Base-by-base conservation (phyloP, 2,797 vertebrate genomes). In the Gymnoscopelus microlampas region DNA sequence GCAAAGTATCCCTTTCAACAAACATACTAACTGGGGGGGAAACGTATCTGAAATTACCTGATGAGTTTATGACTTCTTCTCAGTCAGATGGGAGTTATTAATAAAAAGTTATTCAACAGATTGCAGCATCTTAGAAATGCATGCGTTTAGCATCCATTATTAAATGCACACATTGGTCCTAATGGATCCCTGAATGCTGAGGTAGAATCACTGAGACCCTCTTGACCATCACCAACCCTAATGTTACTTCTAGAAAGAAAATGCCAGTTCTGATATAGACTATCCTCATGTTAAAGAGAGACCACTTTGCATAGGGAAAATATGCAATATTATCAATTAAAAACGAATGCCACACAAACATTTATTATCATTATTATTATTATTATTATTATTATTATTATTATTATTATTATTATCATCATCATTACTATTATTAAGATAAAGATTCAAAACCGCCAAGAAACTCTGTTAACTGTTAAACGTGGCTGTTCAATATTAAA, bases 381-480 rank as follows among this genome's bases (percentile, higher is more conserved):
- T 24, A 29, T 15, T 63, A 3, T 2, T 2, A 48, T 14, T 1
- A 26, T n/a, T n/a, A n/a, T n/a, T n/a, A n/a, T n/a, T n/a, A n/a
- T n/a, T n/a, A n/a, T n/a, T n/a, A n/a, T 19, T 44, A 51, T 9
- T 11, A 3, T 24, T 70, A 39, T 51, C 1, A 19, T 19, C 19
- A 19, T 19, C 19, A 1, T 1, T 24, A 29, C 14, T 63, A 3
- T 2, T 2, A 48, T 14, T 1, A 26, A 64, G 69, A 51, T 26
- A 15, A 32, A 51, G 3, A 12, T 26, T 24, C 70, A 60, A 73
- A 60, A 51, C 66, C 67, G 0, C 5, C 14, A 57, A 51, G 53
- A 19, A 8, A 23, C 19, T 54, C n/a, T 54, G 9, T 53, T 53
- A 8, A 53, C 53, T 15, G 3, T 54, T 23, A 54, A 54, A 23